Evolutionary conservation across 2,113 vertebrate species (phyloP), one percentile per base, ranked within the genome.

Genomic region (Sorex araneus): DNA sequence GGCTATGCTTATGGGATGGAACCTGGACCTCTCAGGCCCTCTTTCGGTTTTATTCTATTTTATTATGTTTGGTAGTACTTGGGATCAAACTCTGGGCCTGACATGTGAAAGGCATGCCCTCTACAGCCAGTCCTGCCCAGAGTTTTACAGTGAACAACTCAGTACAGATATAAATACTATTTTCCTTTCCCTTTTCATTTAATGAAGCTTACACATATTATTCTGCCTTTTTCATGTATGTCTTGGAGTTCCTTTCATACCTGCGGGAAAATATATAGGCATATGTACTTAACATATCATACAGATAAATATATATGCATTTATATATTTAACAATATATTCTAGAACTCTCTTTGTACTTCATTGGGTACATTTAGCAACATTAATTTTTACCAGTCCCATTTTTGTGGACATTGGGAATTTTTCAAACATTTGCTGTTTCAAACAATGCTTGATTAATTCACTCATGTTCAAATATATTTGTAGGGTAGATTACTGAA

Each of bases 401-500:
- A 43, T 75, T 50, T 11, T 77, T 74, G 71, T 90, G 21, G 66
- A 32, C 19, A 67, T 78, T 89, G 81, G 40, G 81, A 21, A 93
- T 47, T 10, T 95, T 95, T 64, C 16, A 87, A 0, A 87, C 45
- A 80, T 84, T 90, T 81, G 54, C 27, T 76, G 13, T 84, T 94
- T 74, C 5, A 54, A 66, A 69, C 2, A 76, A 10, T 93, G n/a
- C 45, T 50, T 74, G 75, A 92, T 89, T 74, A 84, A 66, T 95
- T 91, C 70, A 60, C 34, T 60, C 27, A 67, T 73, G 50, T 92
- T 11, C 34, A 95, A 79, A 36, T 90, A 50, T 95, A 77, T 96
- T 94, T 87, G 25, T 89, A 87, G 83, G 32, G 8, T 90, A 90
- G 70, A 78, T 95, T 94, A 60, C 30, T 60, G 94, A 50, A 64